Percentiles rank a stretch among this genome's conserved stretches.
phyloP scores from a whole-genome alignment of 1,140 invertebrate species.

The Probaryconus sp. region DNA sequence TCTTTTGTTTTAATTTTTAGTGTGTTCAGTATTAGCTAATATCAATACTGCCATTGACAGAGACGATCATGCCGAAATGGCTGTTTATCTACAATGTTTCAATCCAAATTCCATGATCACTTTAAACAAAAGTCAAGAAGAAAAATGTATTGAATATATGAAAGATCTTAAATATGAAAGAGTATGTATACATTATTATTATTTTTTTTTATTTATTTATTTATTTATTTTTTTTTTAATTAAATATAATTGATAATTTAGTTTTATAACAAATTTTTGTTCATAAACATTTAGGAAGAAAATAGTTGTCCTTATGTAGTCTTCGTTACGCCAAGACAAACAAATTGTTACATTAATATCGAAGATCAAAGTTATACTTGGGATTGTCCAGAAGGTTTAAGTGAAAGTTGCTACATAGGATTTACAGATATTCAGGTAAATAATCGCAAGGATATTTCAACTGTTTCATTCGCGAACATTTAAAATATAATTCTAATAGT shows the following conservation, averaged over 20 bases:
- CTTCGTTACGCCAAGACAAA: slow-evolving; percentile 65
- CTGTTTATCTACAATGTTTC: slow-evolving; percentile 24
- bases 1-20: slow-evolving; percentile 36
- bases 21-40: slow-evolving; percentile 33
- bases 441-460: slow-evolving; percentile 17
- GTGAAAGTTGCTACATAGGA: slow-evolving; percentile 65
- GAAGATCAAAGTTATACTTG: slow-evolving; percentile 69
- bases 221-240: slow-evolving; percentile 2
- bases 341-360: slow-evolving; percentile 72
- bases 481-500: no score
- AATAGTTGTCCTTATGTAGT: slow-evolving; percentile 66
- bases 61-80: slow-evolving; percentile 34
- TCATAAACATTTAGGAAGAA: slow-evolving; percentile 61
- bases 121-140: slow-evolving; percentile 53
- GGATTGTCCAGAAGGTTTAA: slow-evolving; percentile 67
- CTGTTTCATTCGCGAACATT: slow-evolving; percentile 6
- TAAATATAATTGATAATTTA: not conserved
- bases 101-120: slow-evolving; percentile 20
- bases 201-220: not conserved
- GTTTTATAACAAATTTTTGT: slow-evolving; percentile 15
- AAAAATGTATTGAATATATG: slow-evolving; percentile 63
- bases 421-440: slow-evolving; percentile 70
- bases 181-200: slow-evolving; percentile 37
- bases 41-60: slow-evolving; percentile 48
- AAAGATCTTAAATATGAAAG: slow-evolving; percentile 60